These are phyloP conservation scores for Sebastes schlegelii DNA, from an alignment of 2,113 vertebrate genomes.

Conservation along the genomic window DNA sequence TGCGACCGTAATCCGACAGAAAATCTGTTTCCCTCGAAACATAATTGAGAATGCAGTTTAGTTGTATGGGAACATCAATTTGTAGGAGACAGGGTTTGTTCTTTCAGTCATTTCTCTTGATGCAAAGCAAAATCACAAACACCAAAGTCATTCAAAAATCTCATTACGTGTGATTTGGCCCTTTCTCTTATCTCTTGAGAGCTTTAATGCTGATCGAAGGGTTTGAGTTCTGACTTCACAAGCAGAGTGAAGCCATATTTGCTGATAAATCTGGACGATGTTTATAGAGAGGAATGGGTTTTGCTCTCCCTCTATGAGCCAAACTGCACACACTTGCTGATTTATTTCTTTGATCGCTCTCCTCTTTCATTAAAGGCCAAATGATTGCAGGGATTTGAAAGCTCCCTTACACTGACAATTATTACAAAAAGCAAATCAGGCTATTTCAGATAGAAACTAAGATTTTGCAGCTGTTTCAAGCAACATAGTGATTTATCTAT, in stretches of 20 bases:
- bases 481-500: neutral
- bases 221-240: neutral
- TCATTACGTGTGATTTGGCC: neutral
- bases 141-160: neutral
- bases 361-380: conserved; percentile 30
- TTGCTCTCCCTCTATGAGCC: neutral
- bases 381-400: conserved; percentile 20
- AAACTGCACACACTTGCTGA: neutral
- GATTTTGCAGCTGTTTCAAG: neutral
- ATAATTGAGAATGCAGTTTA: too few relatives aligned
- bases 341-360: conserved; percentile 25
- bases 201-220: conserved; percentile 4
- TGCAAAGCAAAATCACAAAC: neutral
- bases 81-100: too few relatives aligned
- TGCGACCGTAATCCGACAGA: too few relatives aligned
- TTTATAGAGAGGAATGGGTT: neutral
- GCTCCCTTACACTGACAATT: neutral
- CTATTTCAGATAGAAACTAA: neutral
- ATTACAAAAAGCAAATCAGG: conserved; percentile 16
- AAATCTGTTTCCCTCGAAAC: too few relatives aligned
- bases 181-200: neutral
- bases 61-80: too few relatives aligned
- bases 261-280: neutral
- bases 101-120: neutral
- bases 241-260: neutral